Evolutionary conservation across 1,140 invertebrate species (phyloP).

Genomic region (Drosophila guanche): DNA sequence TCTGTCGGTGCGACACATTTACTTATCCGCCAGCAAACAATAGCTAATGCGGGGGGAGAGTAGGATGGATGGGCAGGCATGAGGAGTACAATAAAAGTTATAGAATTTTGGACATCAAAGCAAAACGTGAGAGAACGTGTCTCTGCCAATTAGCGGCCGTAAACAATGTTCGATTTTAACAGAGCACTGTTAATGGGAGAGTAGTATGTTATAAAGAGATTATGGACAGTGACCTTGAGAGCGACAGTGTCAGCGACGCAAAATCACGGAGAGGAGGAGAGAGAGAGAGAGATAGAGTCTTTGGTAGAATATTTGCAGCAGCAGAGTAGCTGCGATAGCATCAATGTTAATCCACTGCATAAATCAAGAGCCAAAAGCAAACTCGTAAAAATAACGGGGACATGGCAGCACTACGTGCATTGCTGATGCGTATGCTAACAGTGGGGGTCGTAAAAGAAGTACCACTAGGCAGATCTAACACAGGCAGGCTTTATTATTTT

Average conservation of each 20-base stretch:
- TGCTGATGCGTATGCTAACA: conserved; percentile 2
- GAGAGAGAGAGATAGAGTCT: too few relatives aligned
- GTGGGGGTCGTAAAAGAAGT: neutral
- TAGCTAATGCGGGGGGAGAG: too few relatives aligned
- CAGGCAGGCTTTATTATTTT: too few relatives aligned
- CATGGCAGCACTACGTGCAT: too few relatives aligned
- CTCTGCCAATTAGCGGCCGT: conserved; percentile 25
- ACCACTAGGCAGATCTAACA: too few relatives aligned
- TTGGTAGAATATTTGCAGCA: too few relatives aligned
- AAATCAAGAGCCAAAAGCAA: conserved; percentile 8
- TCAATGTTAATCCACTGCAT: conserved; percentile 9
- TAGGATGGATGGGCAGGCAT: neutral
- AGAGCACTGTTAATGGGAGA: conserved; percentile 10
- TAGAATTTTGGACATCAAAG: conserved; percentile 14
- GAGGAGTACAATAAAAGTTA: conserved; percentile 33
- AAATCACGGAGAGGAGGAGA: neutral
- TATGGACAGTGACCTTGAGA: conserved; percentile 1
- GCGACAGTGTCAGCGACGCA: neutral
- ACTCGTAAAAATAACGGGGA: conserved; percentile 16
- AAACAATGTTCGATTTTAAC: conserved; percentile 9
- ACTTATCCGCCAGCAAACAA: conserved; percentile 12
- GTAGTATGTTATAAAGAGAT: neutral
- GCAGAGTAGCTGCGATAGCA: too few relatives aligned
- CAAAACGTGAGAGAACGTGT: conserved; percentile 5
- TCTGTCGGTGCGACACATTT: conserved; percentile 54